Conservation (phyloP, 2,888 invertebrate species). For the Xylota segnis region DNA sequence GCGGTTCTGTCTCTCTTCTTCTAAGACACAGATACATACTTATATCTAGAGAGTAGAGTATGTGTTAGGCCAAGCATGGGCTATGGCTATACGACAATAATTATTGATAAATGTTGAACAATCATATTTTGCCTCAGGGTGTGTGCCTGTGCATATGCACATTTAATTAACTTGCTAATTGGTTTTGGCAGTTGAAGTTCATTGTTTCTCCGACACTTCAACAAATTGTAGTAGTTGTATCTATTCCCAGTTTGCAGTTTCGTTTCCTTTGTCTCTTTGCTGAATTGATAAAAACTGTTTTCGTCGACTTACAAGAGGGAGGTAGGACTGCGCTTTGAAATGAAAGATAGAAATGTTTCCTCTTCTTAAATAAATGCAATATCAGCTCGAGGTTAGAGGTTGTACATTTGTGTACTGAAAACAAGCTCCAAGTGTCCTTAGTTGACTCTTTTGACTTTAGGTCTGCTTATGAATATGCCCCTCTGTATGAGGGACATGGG, state of each 20-base stretch:
- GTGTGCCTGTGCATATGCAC: conserved; percentile 15
- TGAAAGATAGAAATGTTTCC: neutral
- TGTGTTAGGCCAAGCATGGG: neutral
- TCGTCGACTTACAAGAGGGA: neutral
- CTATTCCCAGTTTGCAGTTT: neutral
- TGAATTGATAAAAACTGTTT: neutral
- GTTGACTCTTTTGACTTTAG: no score
- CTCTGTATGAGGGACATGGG: no score
- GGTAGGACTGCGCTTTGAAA: neutral
- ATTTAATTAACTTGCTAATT: conserved; percentile 45
- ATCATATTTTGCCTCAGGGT: conserved; percentile 17
- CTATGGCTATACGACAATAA: neutral
- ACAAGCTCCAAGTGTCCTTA: no score
- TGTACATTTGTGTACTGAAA: no score
- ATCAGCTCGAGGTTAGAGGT: no score
- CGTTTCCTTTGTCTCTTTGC: neutral
- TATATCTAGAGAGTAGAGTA: neutral
- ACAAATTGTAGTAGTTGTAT: conserved; percentile 14
- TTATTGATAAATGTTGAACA: conserved; percentile 19
- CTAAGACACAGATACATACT: neutral
- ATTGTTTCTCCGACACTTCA: conserved; percentile 26
- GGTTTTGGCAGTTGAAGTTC: conserved; percentile 38
- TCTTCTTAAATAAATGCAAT: no score
- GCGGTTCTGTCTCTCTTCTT: conserved; percentile 8
- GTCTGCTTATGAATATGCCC: no score